Conservation (phyloP, 2,888 invertebrate genomes). For the Limenitis camilla region DNA sequence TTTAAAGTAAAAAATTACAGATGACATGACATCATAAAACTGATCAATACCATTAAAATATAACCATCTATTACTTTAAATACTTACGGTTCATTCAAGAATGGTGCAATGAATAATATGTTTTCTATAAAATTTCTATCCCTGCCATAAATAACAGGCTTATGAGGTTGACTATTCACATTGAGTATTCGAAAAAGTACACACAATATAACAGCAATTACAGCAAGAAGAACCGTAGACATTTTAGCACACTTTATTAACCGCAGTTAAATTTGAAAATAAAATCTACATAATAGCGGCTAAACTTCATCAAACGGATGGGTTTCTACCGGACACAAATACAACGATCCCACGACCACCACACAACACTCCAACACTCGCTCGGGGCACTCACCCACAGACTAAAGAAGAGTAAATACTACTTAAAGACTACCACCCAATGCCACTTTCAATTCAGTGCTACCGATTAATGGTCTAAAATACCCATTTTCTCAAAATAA, state of each 20-base stretch:
- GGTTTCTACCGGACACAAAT: conserved; percentile 27
- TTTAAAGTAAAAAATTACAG: no score
- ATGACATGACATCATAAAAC: not conserved
- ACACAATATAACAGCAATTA: conserved; percentile 87
- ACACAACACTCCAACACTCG: not conserved
- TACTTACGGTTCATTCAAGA: conserved; percentile 89
- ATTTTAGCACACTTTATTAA: conserved; percentile 58
- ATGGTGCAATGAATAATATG: conserved; percentile 85
- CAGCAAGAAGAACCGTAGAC: conserved; percentile 88
- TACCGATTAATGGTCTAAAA: no score
- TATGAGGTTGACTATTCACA: conserved; percentile 87
- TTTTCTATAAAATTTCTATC: conserved; percentile 85
- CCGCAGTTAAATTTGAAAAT: conserved; percentile 23
- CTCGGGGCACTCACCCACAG: conserved; percentile 16
- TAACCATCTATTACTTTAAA: not conserved
- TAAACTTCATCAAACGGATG: conserved; percentile 30
- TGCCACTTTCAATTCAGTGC: no score
- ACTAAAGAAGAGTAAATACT: conserved; percentile 5
- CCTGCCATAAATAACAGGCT: conserved; percentile 84
- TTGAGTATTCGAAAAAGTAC: conserved; percentile 88
- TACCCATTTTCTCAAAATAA: no score
- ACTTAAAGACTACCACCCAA: no score
- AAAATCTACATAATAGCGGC: conserved; percentile 54
- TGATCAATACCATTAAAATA: not conserved
- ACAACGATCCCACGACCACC: conserved; percentile 33